phyloP scores from a whole-genome alignment of 2,113 vertebrate genomes.

The Andinoacara biseriatus region DNA sequence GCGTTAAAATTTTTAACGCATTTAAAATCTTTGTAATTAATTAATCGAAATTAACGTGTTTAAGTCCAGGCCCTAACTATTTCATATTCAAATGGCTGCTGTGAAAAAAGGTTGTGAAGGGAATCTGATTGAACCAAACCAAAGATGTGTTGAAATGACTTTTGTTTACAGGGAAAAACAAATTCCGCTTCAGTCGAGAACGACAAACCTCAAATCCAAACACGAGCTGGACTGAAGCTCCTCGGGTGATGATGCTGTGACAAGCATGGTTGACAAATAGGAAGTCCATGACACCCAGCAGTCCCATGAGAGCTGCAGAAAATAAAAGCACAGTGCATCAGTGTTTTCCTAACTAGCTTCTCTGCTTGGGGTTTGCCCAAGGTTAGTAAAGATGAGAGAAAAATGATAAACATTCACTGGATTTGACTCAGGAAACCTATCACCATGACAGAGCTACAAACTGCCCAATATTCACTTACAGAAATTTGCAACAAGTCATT shows the following conservation, averaged over 20 bases:
- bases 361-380: neutral
- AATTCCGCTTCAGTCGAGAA: neutral
- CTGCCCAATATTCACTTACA: neutral
- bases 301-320: conserved; percentile 86
- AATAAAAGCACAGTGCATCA: neutral
- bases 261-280: conserved; percentile 94
- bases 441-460: neutral
- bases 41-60: no score
- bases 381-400: neutral
- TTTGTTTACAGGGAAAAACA: neutral
- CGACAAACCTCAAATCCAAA: conserved; percentile 93
- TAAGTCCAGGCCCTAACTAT: no score
- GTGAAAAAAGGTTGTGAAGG: neutral
- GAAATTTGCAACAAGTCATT: neutral
- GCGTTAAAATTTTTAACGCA: no score
- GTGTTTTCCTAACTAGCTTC: neutral
- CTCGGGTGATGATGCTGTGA: conserved; percentile 93
- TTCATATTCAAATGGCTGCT: neutral
- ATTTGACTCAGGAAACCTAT: neutral
- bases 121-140: neutral
- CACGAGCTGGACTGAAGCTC: conserved; percentile 95
- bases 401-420: neutral
- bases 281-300: conserved; percentile 89
- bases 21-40: no score
- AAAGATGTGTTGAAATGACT: neutral